A percentile compares a stretch with the other conserved stretches of the same genome.
These are phyloP conservation scores for Mimachlamys varia DNA, from an alignment of 2,888 invertebrate genomes.

Conservation along the genomic window DNA sequence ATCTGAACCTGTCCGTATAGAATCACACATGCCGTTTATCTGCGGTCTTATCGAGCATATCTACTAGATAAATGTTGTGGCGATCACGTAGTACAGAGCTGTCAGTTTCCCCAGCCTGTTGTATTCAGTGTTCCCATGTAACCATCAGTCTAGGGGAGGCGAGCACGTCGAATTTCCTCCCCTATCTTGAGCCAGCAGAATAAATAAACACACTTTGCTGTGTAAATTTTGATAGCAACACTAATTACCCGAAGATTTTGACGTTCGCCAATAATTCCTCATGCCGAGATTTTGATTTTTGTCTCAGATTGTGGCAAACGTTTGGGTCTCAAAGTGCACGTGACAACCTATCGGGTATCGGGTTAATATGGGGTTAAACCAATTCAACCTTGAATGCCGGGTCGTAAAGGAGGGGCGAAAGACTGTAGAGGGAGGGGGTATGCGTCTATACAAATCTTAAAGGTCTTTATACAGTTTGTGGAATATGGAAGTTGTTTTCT, in stretches of 20 bases:
- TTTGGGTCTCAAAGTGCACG: constrained; percentile 40
- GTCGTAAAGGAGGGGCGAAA: background rate
- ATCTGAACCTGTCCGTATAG: background rate
- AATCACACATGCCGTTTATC: constrained; percentile 17
- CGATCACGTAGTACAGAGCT: constrained; percentile 39
- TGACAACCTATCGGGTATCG: constrained; percentile 21
- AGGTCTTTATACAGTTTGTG: background rate
- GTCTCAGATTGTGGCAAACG: constrained; percentile 36
- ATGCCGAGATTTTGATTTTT: constrained; percentile 36
- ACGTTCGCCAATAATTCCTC: constrained; percentile 41
- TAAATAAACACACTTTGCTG: constrained; percentile 43
- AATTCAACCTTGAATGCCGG: constrained; percentile 36
- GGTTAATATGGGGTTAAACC: constrained; percentile 40
- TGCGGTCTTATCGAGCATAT: constrained; percentile 37
- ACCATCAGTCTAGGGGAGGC: background rate
- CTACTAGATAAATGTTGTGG: constrained; percentile 37
- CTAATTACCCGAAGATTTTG: constrained; percentile 40
- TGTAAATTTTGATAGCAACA: constrained; percentile 38
- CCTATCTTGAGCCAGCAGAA: constrained; percentile 37
- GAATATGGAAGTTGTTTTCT: background rate
- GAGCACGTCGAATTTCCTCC: constrained; percentile 31
- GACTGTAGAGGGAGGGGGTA: background rate
- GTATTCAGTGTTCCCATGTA: constrained; percentile 10
- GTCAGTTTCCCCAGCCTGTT: constrained; percentile 18
- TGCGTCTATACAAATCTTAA: background rate